Evolutionary conservation across 2,888 invertebrate species (phyloP).

Genomic region (Lithosia quadra): DNA sequence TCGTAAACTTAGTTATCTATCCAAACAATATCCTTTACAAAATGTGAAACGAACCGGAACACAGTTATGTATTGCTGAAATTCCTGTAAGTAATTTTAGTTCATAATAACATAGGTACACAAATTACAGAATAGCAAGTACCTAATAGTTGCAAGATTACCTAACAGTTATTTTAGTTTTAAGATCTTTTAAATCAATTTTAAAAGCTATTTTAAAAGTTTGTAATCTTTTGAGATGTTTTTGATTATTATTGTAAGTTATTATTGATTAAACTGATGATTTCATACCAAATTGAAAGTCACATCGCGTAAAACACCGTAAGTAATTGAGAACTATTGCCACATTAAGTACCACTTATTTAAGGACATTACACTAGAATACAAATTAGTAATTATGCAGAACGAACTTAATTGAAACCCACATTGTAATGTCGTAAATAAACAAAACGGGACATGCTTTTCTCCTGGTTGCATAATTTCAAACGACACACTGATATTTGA

Average conservation of each 20-base stretch:
- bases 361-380: background rate
- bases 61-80: background rate
- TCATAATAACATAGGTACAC: background rate
- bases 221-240: background rate
- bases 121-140: background rate
- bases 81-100: background rate
- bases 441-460: constrained; percentile 27
- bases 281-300: background rate
- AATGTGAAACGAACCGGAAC: background rate
- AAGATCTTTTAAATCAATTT: too few relatives aligned
- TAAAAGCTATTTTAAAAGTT: background rate
- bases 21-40: background rate
- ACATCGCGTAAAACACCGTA: background rate
- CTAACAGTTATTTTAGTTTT: too few relatives aligned
- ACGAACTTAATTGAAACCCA: background rate
- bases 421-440: constrained; percentile 14
- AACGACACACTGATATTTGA: constrained; percentile 70
- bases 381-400: constrained; percentile 1
- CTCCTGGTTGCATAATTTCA: constrained; percentile 54
- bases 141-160: too few relatives aligned
- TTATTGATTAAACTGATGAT: background rate
- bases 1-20: background rate
- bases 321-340: constrained; percentile 3
- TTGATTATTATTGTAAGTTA: background rate
- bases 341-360: constrained; percentile 1